These are phyloP conservation scores for Ashinkailepas kermadecensis DNA, from an alignment of 2,888 invertebrate genomes.

Conservation along the genomic window DNA sequence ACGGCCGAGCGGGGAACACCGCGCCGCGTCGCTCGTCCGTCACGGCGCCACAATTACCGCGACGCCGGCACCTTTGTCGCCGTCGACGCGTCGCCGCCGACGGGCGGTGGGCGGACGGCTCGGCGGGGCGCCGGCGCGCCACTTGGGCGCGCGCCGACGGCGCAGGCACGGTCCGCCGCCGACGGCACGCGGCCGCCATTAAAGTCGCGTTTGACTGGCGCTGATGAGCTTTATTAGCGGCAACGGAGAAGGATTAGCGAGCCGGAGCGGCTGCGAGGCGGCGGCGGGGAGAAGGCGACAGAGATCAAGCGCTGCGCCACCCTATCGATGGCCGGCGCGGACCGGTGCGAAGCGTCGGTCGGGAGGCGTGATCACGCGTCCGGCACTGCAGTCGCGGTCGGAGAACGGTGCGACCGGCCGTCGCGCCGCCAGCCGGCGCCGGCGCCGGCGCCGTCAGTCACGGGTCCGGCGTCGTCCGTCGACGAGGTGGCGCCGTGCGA, in stretches of 20 bases:
- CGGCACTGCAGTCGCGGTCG: background rate
- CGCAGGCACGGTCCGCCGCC: too few species aligned
- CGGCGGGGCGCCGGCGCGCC: too few species aligned
- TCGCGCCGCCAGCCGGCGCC: background rate
- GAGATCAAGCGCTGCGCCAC: background rate
- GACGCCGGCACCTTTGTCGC: background rate
- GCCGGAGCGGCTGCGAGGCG: background rate
- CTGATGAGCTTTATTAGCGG: constrained; percentile 2
- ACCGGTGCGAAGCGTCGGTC: too few species aligned
- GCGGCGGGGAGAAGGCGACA: too few species aligned
- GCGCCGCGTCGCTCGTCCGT: background rate
- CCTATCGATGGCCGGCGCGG: background rate
- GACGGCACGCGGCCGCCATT: background rate
- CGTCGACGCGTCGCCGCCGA: constrained; percentile 2
- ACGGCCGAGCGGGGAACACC: background rate
- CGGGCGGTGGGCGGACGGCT: background rate
- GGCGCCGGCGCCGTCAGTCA: background rate
- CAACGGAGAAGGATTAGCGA: background rate
- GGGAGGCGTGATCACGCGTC: background rate
- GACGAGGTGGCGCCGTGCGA: background rate
- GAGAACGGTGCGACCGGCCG: background rate
- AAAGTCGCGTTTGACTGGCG: background rate
- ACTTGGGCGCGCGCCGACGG: too few species aligned
- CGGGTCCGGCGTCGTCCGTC: background rate
- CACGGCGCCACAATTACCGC: background rate